A percentile compares a stretch with the other conserved stretches of the same genome.
These are phyloP conservation scores for Hippolais icterina DNA, from an alignment of 2,113 vertebrate species.

Conservation along the genomic window DNA sequence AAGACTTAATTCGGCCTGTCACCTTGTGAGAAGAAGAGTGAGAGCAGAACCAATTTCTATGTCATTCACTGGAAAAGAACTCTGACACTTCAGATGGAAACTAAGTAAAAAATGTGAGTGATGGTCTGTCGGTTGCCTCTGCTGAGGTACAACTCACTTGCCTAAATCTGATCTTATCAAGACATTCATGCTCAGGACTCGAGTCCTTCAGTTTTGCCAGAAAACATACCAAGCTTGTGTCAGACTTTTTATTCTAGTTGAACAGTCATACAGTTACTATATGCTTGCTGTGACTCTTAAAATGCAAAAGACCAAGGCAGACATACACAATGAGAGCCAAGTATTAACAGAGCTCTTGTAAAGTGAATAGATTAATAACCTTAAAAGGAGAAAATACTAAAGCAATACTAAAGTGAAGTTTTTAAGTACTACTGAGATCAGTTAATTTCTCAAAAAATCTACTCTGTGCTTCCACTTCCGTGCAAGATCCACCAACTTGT, in stretches of 20 bases:
- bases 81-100: neutral
- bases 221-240: neutral
- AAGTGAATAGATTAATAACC: neutral
- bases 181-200: neutral
- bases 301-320: neutral
- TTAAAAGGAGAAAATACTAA: neutral
- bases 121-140: neutral
- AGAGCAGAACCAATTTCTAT: neutral
- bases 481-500: neutral
- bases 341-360: neutral
- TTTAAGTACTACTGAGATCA: neutral
- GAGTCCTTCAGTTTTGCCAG: neutral
- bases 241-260: neutral
- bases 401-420: neutral
- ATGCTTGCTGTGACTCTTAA: neutral
- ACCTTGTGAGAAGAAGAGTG: neutral
- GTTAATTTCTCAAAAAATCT: neutral
- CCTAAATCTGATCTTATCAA: neutral
- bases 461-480: neutral
- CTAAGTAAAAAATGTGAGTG: neutral
- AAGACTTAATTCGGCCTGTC: neutral
- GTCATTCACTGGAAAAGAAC: neutral
- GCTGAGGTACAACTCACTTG: neutral
- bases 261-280: neutral
- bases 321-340: neutral